Evolutionary conservation across 2,113 vertebrate genomes (phyloP), one percentile per base, ranked within the genome.

Genomic region (Varanus komodoensis): DNA sequence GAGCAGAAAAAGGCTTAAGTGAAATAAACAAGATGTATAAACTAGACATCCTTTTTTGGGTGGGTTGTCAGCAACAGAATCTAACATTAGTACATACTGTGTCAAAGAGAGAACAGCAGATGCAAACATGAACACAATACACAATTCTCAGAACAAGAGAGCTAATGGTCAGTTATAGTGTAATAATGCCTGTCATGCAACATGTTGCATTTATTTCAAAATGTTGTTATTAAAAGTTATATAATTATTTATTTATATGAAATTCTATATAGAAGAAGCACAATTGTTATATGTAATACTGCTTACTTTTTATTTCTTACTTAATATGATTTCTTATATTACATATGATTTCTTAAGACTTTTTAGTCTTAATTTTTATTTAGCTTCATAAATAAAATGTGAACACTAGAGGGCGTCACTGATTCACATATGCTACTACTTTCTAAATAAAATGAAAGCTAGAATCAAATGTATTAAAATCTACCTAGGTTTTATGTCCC

Each of bases 321-420:
- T 44, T 44, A 44, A 44, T 44, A 44, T 44, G 38, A 44, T 44
- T 44, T 44, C 38, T 44, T 44, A 1, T 44, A 44, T 44, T 44
- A 44, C 38, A 38, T 8, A 83, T 6, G 25, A 67, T 8, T 82
- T 38, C 82, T 57, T n/a, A 32, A 29, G 0, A 19, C 1, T 8
- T 38, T 68, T 23, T 12, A 29, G 92, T 79, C 78, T 52, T 85
- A 48, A 12, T 8, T 74, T 69, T 57, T 32, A 34, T 32, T 57
- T 29, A 67, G 14, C 9, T 64, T 86, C 93, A 91, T 93, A 91
- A 92, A 93, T 87, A 71, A 34, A 0, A 1, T 0, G 29, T 48
- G 80, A 86, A 75, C 95, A 94, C 88, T 87, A 95, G 96, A 94
- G 95, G 95, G 95, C 95, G 93, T 88, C 93, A 44, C 4, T 19